A percentile compares a stretch with the other conserved stretches of the same genome.
These are phyloP conservation scores for Ardeotis arabs DNA, from an alignment of 2,113 vertebrate genomes.

Conservation along the genomic window DNA sequence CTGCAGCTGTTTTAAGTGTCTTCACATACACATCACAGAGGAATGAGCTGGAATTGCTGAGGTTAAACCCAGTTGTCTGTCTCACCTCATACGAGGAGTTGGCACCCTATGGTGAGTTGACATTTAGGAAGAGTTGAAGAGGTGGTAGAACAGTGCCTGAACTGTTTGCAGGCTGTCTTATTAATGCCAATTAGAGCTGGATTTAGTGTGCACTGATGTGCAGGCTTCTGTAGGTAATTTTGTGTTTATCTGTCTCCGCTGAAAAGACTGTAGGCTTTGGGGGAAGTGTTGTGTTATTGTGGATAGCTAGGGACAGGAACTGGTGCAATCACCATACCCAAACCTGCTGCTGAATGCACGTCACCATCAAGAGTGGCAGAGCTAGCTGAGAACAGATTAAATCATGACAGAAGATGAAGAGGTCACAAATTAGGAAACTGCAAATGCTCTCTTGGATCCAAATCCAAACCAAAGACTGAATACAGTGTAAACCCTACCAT, in stretches of 20 bases:
- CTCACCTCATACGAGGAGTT: neutral
- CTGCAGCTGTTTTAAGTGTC: neutral
- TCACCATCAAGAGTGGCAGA: neutral
- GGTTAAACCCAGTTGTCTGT: neutral
- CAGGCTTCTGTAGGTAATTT: neutral
- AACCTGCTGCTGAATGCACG: neutral
- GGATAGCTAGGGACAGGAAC: neutral
- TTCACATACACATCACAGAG: neutral
- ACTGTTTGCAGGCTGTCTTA: neutral
- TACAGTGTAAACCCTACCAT: neutral
- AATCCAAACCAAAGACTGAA: neutral
- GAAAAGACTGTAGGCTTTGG: neutral
- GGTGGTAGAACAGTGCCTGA: neutral
- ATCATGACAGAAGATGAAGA: neutral
- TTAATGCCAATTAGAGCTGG: neutral
- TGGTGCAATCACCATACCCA: fast-evolving
- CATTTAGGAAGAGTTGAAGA: neutral
- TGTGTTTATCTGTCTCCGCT: neutral
- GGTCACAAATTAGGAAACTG: neutral
- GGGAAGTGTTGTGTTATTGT: no score
- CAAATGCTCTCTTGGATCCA: neutral
- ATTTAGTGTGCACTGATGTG: neutral
- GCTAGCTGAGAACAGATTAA: neutral
- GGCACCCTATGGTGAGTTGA: neutral
- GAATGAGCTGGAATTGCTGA: fast-evolving